Conservation (phyloP, 2,888 invertebrate species). For the Sepioteuthis lessoniana region DNA sequence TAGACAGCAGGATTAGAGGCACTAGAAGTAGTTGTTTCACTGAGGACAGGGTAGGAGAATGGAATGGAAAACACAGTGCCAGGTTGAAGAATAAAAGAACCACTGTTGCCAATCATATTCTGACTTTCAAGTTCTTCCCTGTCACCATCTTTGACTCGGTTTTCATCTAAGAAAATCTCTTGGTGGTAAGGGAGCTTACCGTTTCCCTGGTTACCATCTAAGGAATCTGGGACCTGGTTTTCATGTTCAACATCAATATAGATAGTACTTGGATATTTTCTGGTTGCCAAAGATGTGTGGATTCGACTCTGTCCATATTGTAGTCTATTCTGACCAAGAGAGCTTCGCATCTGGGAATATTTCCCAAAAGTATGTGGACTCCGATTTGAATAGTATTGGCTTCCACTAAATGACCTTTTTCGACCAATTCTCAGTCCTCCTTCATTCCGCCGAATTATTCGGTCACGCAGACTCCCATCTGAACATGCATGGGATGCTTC, state of each 20-base stretch:
- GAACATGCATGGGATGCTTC: conserved; percentile 58
- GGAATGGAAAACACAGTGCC: conserved; percentile 65
- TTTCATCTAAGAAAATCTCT: conserved; percentile 34
- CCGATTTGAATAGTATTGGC: conserved; percentile 34
- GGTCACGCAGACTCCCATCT: conserved; percentile 39
- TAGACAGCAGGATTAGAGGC: neutral
- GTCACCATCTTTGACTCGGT: neutral
- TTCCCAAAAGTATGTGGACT: conserved; percentile 36
- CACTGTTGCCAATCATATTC: conserved; percentile 34
- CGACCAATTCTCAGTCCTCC: conserved; percentile 42
- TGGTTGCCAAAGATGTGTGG: neutral
- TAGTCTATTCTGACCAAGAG: conserved; percentile 46
- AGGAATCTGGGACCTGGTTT: conserved; percentile 43
- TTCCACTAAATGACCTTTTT: neutral
- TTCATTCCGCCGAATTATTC: conserved; percentile 41
- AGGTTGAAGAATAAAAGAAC: conserved; percentile 61
- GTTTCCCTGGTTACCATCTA: neutral
- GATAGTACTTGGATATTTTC: conserved; percentile 55
- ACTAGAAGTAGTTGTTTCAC: neutral
- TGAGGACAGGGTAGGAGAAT: conserved; percentile 56
- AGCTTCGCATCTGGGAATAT: conserved; percentile 42
- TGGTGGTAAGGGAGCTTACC: neutral
- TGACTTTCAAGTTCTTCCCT: neutral
- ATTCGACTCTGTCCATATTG: conserved; percentile 46
- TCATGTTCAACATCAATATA: conserved; percentile 64